Conservation (phyloP, 2,113 vertebrate species). For the Tretioscincus oriximinensis region DNA sequence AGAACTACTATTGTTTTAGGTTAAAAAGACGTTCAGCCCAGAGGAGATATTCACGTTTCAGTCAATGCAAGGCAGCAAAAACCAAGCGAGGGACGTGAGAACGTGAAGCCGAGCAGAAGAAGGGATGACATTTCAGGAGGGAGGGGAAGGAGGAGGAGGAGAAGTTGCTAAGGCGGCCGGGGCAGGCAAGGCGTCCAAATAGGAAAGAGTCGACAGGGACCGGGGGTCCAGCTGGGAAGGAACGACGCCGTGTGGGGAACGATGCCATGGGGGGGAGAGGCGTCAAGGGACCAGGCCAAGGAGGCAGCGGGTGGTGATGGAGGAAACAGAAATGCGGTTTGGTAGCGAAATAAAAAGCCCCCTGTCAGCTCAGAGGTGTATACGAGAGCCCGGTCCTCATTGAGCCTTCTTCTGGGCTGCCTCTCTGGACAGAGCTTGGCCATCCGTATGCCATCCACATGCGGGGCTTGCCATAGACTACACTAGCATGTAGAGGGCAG, state of each 20-base stretch:
- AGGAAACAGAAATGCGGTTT: fast-evolving
- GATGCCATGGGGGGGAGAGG: neutral
- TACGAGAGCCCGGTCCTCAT: no score
- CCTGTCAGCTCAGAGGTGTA: no score
- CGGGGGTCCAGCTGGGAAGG: no score
- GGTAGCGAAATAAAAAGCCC: neutral
- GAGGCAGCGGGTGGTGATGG: neutral
- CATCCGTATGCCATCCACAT: no score
- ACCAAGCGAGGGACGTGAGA: neutral
- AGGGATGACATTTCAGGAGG: neutral
- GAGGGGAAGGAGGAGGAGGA: neutral
- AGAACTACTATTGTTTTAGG: neutral
- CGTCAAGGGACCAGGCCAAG: no score
- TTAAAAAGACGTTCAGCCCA: neutral
- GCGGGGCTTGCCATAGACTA: no score
- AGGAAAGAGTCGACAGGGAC: no score
- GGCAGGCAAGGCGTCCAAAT: neutral
- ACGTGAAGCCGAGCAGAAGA: neutral
- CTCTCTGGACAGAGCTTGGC: no score
- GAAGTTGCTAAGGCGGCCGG: neutral
- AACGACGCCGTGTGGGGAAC: fast-evolving
- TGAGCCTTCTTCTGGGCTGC: no score
- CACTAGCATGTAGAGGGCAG: no score
- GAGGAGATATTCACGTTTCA: neutral
- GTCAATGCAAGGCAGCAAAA: neutral